A percentile compares a stretch with the other conserved stretches of the same genome.
Conservation (phyloP, 2,113 vertebrate species). For the Sturnira hondurensis region DNA sequence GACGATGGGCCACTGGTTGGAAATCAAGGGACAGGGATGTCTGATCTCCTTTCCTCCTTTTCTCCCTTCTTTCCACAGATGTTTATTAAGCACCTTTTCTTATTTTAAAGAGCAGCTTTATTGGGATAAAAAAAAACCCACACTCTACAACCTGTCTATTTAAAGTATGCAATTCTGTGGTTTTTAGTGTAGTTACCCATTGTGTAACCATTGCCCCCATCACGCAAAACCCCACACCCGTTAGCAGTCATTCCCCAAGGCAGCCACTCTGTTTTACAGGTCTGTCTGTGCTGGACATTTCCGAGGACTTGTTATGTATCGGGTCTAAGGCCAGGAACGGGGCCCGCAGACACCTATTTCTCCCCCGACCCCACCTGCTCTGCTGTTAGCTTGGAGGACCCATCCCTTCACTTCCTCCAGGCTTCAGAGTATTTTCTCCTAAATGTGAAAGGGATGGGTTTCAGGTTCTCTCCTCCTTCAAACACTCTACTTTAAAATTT, state of each 20-base stretch:
- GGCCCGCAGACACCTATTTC: no score
- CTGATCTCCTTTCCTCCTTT: not conserved
- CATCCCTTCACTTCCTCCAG: accelerated
- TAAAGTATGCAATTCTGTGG: not conserved
- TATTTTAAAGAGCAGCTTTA: not conserved
- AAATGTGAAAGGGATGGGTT: not conserved
- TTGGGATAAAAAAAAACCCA: not conserved
- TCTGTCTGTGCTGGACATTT: not conserved
- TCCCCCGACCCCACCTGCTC: not conserved
- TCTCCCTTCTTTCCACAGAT: not conserved
- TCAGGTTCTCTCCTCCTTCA: not conserved
- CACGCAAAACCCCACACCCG: no score
- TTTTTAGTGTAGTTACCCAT: not conserved
- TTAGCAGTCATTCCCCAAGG: not conserved
- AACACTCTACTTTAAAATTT: not conserved
- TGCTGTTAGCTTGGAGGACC: not conserved
- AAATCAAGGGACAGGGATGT: not conserved
- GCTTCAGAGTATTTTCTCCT: not conserved
- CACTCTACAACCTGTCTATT: not conserved
- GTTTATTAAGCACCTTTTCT: not conserved
- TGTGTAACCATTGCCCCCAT: not conserved
- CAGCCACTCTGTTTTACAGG: not conserved
- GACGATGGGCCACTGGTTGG: not conserved
- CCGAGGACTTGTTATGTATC: not conserved
- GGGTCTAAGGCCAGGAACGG: not conserved